Percentiles rank a stretch among this genome's conserved stretches.
Evolutionary conservation across 2,888 invertebrate species (phyloP).

Genomic region (Malacosoma neustria): DNA sequence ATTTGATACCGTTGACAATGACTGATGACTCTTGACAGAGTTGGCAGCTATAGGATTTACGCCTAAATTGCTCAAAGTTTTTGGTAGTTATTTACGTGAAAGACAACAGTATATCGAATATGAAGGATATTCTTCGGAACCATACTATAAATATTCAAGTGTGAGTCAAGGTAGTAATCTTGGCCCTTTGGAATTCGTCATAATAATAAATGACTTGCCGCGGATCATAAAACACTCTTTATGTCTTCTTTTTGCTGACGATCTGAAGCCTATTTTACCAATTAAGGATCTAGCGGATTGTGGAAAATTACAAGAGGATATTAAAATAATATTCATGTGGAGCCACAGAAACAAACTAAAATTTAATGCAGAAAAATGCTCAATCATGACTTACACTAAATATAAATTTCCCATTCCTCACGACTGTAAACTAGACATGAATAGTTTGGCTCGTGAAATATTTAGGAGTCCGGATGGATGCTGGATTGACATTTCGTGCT

Average conservation of each 20-base stretch:
- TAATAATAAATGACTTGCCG: background rate
- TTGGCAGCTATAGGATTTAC: conserved; percentile 7
- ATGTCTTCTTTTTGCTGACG: background rate
- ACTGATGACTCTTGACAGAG: conserved; percentile 6
- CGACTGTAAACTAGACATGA: background rate
- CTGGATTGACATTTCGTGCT: background rate
- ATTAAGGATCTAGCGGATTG: background rate
- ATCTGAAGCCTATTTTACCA: background rate
- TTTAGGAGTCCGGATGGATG: background rate
- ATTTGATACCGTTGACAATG: conserved; percentile 10
- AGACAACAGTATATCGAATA: conserved; percentile 4
- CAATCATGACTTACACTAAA: background rate
- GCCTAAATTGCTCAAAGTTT: conserved; percentile 5
- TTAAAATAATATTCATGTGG: background rate
- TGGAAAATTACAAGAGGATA: background rate
- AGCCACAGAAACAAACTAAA: background rate
- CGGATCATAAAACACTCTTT: background rate
- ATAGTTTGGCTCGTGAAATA: background rate
- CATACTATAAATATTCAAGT: conserved; percentile 8
- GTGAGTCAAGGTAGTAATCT: conserved; percentile 8
- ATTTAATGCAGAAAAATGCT: background rate
- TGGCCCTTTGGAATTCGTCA: background rate
- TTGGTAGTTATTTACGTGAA: conserved; percentile 6
- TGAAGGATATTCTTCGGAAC: conserved; percentile 5
- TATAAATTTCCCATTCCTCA: background rate